Percentiles rank a stretch among this genome's conserved stretches.
phyloP scores from a whole-genome alignment of 1,140 invertebrate genomes.

The Geopemphigus sp. region DNA sequence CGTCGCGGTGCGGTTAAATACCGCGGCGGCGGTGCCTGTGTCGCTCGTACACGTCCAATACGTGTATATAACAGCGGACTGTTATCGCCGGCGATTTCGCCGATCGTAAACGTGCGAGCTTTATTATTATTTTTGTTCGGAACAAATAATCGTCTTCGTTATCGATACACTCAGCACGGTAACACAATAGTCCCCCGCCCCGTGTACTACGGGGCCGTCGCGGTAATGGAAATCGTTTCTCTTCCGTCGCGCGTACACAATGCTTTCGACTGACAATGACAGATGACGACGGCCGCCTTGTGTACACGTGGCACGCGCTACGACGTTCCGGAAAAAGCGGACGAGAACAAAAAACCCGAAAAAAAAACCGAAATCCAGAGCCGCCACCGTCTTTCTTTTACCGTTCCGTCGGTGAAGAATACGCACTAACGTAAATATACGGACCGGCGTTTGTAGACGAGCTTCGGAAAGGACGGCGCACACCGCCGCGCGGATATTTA shows the following conservation, averaged over 20 bases:
- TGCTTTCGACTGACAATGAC: conserved; percentile 16
- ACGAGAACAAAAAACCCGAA: not conserved
- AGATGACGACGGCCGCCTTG: not conserved
- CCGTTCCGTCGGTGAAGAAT: too few species aligned
- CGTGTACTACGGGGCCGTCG: not conserved
- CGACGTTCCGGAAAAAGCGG: not conserved
- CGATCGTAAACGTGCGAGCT: not conserved
- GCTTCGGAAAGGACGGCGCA: too few species aligned
- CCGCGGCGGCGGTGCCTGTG: too few species aligned
- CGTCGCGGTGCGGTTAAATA: not conserved
- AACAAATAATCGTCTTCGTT: conserved; percentile 7
- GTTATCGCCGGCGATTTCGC: conserved; percentile 5
- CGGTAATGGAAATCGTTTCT: conserved; percentile 24
- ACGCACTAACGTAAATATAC: too few species aligned
- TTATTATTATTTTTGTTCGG: not conserved
- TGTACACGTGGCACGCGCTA: conserved; percentile 10
- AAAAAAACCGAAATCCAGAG: not conserved
- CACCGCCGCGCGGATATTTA: conserved; percentile 13
- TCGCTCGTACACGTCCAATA: too few species aligned
- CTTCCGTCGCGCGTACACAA: not conserved
- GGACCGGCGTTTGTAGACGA: too few species aligned
- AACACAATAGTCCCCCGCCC: not conserved
- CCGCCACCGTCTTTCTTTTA: too few species aligned
- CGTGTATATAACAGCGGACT: not conserved
- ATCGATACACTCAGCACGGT: conserved; percentile 2